Conservation (phyloP, 35 echinoderm and acorn worm genomes). For the Acanthaster planci region DNA sequence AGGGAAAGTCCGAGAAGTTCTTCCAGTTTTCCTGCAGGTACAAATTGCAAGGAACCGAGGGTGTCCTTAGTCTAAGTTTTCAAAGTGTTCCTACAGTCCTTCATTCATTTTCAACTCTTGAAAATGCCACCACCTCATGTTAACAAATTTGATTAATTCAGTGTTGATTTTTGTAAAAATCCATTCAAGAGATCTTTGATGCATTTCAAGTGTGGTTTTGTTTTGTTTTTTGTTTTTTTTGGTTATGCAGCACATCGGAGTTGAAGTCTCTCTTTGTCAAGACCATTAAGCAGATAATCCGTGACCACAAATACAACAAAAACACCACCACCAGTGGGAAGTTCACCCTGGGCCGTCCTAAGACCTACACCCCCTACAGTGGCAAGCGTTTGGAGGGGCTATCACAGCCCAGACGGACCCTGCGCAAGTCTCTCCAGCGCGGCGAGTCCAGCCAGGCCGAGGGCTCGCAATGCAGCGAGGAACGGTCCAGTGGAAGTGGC, state of each 20-base stretch:
- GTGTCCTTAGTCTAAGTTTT: background rate
- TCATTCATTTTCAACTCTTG: no score
- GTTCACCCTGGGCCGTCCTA: slow-evolving; percentile 24
- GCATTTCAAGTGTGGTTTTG: background rate
- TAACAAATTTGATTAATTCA: no score
- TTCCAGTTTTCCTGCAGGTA: slow-evolving; percentile 96
- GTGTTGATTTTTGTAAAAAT: no score
- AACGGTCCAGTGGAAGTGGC: slow-evolving; percentile 79
- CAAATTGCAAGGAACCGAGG: background rate
- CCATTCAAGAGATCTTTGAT: background rate
- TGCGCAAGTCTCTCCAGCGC: slow-evolving; percentile 46
- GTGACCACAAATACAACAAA: slow-evolving; percentile 72
- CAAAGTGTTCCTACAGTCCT: no score
- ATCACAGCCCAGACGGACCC: slow-evolving; percentile 52
- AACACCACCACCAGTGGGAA: slow-evolving; percentile 42
- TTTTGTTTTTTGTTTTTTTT: background rate
- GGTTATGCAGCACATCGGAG: slow-evolving; percentile 63
- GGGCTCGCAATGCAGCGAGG: slow-evolving; percentile 76
- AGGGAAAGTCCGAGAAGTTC: slow-evolving; percentile 85
- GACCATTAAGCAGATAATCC: slow-evolving; percentile 59
- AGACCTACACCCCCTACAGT: slow-evolving; percentile 63
- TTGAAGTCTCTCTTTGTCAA: slow-evolving; percentile 69
- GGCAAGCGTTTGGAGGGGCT: slow-evolving; percentile 81
- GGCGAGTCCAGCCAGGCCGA: slow-evolving; percentile 58
- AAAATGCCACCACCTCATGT: no score